Percentiles rank a stretch among this genome's conserved stretches.
Conservation (phyloP, 1,140 invertebrate genomes). For the Diachasma alloeum region DNA sequence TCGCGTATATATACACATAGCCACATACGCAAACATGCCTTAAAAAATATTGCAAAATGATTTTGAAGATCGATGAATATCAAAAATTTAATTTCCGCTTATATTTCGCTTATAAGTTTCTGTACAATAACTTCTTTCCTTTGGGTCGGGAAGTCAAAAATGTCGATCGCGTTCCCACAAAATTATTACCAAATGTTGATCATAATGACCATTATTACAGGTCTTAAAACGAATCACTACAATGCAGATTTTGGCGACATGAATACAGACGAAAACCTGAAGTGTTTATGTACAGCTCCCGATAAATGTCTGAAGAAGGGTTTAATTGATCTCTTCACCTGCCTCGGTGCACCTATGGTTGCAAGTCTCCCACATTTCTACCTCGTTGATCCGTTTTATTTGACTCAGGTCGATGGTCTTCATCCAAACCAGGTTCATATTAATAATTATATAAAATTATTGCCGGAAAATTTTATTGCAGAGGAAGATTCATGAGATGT, state of each 20-base stretch:
- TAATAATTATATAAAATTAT: no score
- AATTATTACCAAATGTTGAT: not conserved
- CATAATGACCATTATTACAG: conserved; percentile 44
- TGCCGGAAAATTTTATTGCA: no score
- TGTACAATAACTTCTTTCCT: no score
- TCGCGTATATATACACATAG: no score
- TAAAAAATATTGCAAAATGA: no score
- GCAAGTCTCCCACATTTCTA: conserved; percentile 86
- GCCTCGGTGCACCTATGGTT: conserved; percentile 73
- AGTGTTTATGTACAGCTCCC: conserved; percentile 77
- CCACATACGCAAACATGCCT: no score
- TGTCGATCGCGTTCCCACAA: no score
- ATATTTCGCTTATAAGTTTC: no score
- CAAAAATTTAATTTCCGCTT: no score
- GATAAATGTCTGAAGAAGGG: conserved; percentile 76
- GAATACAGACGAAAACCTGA: conserved; percentile 70
- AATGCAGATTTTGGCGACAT: conserved; percentile 75
- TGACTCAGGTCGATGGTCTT: conserved; percentile 75
- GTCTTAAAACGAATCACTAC: conserved; percentile 75
- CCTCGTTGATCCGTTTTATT: conserved; percentile 72
- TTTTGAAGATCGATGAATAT: no score
- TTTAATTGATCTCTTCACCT: conserved; percentile 74
- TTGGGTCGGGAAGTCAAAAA: no score
- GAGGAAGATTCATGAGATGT: no score
- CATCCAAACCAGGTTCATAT: conserved; percentile 69